Percentiles rank a stretch among this genome's conserved stretches.
Conservation (phyloP, 2,797 vertebrate species). For the Eulemur rubriventer region DNA sequence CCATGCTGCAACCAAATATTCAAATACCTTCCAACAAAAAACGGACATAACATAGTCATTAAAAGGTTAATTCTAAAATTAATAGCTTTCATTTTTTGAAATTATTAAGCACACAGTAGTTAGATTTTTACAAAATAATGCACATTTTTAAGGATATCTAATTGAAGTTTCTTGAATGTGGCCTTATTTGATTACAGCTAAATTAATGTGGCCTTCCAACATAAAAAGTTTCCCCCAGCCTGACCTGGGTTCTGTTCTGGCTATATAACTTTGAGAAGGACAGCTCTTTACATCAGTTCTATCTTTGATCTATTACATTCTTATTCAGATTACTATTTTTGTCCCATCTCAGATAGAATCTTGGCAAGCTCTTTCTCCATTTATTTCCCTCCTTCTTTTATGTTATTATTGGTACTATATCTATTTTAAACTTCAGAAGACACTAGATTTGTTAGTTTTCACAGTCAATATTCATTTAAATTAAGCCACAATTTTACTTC, state of each 20-base stretch:
- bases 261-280: background rate
- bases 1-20: background rate
- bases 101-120: background rate
- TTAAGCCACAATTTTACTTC: background rate
- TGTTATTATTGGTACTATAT: background rate
- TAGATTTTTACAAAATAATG: background rate
- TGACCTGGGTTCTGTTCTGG: background rate
- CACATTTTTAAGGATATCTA: background rate
- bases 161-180: background rate
- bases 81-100: background rate
- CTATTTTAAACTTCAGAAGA: conserved; percentile 28
- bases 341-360: background rate
- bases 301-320: background rate
- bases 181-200: background rate
- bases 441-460: background rate
- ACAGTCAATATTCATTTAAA: background rate
- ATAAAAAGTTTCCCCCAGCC: background rate
- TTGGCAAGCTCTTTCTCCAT: background rate
- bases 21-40: background rate
- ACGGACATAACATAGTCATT: background rate
- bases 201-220: background rate
- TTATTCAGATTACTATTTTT: background rate
- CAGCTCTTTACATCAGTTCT: background rate
- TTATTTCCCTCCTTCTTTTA: background rate
- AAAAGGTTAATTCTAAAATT: background rate